Evolutionary conservation across 2,888 invertebrate species (phyloP).

Genomic region (Ethmia dodecea): DNA sequence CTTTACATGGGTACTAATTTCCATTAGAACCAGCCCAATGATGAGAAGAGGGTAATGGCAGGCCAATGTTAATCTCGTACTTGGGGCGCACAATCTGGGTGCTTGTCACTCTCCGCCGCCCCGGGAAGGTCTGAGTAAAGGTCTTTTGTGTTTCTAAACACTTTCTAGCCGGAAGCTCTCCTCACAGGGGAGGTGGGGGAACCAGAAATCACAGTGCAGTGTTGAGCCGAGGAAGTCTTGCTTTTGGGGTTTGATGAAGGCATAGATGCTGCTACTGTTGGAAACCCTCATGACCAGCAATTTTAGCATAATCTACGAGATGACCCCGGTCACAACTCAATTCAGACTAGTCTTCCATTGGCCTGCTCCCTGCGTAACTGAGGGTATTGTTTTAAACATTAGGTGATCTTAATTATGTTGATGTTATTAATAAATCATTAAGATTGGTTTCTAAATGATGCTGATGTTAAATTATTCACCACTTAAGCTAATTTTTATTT

Average conservation of each 20-base stretch:
- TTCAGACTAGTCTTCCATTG: slow-evolving; percentile 91
- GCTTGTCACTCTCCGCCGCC: slow-evolving; percentile 76
- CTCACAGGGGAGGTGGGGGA: slow-evolving; percentile 81
- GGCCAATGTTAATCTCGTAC: slow-evolving; percentile 87
- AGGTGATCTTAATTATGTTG: background rate
- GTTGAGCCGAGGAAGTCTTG: slow-evolving; percentile 71
- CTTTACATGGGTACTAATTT: background rate
- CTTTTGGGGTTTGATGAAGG: slow-evolving; percentile 64
- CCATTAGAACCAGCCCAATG: slow-evolving; percentile 42
- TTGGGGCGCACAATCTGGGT: slow-evolving; percentile 82
- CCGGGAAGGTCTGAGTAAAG: slow-evolving; percentile 92
- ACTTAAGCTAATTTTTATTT: slow-evolving; percentile 3
- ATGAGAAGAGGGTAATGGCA: slow-evolving; percentile 64
- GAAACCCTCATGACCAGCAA: slow-evolving; percentile 84
- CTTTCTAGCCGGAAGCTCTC: slow-evolving; percentile 85
- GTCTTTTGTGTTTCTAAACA: slow-evolving; percentile 67
- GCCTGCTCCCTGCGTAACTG: slow-evolving; percentile 66
- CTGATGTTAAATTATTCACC: background rate
- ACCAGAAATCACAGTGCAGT: slow-evolving; percentile 82
- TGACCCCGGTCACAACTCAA: slow-evolving; percentile 84
- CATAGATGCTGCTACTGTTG: slow-evolving; percentile 72
- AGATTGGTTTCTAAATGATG: too few species aligned
- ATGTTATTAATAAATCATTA: too few species aligned
- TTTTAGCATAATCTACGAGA: slow-evolving; percentile 89
- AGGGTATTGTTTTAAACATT: slow-evolving; percentile 39